Conservation (phyloP, 2,113 vertebrate species). For the Menura novaehollandiae region DNA sequence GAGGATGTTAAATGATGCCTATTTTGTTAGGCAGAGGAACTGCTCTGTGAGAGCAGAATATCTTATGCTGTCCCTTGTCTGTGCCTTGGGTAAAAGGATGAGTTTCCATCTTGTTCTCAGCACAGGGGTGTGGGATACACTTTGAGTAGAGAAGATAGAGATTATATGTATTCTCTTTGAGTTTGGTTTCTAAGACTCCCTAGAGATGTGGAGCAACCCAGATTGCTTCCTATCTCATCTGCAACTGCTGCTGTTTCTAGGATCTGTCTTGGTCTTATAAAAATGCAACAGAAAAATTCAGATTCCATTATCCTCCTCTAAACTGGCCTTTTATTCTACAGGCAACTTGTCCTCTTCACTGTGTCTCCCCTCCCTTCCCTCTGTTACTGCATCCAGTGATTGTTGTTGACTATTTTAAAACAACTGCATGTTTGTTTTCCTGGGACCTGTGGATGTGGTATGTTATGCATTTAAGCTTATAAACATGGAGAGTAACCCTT, state of each 20-base stretch:
- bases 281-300: background rate
- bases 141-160: background rate
- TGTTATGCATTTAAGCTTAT: background rate
- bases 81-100: background rate
- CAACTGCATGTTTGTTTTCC: background rate
- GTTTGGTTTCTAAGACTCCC: background rate
- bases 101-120: background rate
- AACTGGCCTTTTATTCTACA: background rate
- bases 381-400: background rate
- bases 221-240: background rate
- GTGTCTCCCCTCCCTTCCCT: background rate
- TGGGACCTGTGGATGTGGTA: background rate
- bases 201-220: background rate
- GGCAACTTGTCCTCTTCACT: background rate
- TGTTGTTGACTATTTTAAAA: background rate
- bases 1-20: background rate
- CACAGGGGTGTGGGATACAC: fast-evolving
- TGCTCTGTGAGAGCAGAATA: background rate
- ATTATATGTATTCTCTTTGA: background rate
- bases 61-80: background rate
- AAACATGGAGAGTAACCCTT: background rate
- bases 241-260: background rate
- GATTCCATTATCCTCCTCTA: background rate
- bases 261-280: background rate
- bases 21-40: background rate